phyloP scores from a whole-genome alignment of 2,797 vertebrate genomes.

The Helarctos malayanus region DNA sequence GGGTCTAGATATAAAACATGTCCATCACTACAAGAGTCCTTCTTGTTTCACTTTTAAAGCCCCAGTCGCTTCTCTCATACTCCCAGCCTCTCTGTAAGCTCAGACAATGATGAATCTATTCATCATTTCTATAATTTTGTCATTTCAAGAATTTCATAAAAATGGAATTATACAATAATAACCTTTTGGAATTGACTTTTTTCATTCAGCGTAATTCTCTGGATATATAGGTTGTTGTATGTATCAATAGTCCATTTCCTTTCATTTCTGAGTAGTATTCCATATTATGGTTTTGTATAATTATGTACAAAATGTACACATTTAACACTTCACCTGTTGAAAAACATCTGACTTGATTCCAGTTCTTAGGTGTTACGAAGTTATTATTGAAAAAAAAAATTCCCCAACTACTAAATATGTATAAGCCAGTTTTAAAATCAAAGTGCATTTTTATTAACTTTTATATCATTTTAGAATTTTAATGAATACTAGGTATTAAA shows the following conservation, averaged over 20 bases:
- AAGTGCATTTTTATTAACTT: neutral
- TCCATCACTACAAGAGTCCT: neutral
- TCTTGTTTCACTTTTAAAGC: neutral
- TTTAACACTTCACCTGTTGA: neutral
- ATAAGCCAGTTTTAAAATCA: neutral
- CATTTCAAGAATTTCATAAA: neutral
- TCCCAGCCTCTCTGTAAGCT: neutral
- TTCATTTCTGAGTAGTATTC: neutral
- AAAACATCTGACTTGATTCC: neutral
- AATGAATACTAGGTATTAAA: neutral
- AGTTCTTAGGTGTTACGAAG: neutral
- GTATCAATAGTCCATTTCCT: neutral
- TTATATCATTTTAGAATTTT: neutral
- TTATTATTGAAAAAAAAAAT: neutral
- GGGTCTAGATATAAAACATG: neutral
- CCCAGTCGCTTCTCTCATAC: neutral
- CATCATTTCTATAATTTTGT: neutral
- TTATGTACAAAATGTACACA: neutral
- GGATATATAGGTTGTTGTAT: neutral
- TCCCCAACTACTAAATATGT: neutral
- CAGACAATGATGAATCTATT: neutral
- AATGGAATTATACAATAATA: neutral
- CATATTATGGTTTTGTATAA: neutral
- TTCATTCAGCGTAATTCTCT: neutral
- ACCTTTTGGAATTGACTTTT: neutral